Conservation (phyloP, 2,888 invertebrate genomes). For the Hypomecis punctinalis region DNA sequence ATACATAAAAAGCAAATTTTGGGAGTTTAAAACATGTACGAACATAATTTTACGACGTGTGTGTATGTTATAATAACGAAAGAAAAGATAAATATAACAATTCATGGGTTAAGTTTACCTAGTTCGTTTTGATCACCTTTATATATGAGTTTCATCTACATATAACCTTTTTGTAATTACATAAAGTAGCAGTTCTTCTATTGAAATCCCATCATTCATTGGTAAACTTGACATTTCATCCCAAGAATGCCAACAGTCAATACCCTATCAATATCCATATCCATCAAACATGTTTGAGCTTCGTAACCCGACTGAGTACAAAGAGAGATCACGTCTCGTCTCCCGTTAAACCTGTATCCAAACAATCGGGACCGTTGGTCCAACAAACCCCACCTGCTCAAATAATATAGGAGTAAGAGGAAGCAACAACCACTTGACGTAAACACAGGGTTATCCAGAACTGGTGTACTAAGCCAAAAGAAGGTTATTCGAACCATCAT, state of each 20-base stretch:
- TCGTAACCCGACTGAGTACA: slow-evolving; percentile 5
- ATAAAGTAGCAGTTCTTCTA: too few species aligned
- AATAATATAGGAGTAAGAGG: slow-evolving; percentile 37
- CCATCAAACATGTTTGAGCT: slow-evolving; percentile 10
- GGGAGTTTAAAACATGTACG: too few species aligned
- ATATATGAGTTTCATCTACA: too few species aligned
- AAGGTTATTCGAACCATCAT: too few species aligned
- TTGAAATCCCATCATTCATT: background rate
- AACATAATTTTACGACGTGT: too few species aligned
- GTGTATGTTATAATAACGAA: too few species aligned
- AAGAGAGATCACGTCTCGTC: slow-evolving; percentile 47
- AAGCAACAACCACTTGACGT: background rate
- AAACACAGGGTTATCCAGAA: background rate
- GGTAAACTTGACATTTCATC: background rate
- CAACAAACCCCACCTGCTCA: slow-evolving; percentile 54
- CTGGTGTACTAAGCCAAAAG: too few species aligned
- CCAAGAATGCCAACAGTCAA: slow-evolving; percentile 10
- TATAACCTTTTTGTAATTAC: too few species aligned
- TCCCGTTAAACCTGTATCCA: slow-evolving; percentile 52
- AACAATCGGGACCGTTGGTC: slow-evolving; percentile 47
- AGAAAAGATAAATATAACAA: too few species aligned
- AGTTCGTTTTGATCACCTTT: too few species aligned
- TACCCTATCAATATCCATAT: background rate
- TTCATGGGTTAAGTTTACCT: too few species aligned
- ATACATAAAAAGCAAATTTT: too few species aligned